Evolutionary conservation across 2,113 vertebrate genomes (phyloP).

Genomic region (Proteles cristata): DNA sequence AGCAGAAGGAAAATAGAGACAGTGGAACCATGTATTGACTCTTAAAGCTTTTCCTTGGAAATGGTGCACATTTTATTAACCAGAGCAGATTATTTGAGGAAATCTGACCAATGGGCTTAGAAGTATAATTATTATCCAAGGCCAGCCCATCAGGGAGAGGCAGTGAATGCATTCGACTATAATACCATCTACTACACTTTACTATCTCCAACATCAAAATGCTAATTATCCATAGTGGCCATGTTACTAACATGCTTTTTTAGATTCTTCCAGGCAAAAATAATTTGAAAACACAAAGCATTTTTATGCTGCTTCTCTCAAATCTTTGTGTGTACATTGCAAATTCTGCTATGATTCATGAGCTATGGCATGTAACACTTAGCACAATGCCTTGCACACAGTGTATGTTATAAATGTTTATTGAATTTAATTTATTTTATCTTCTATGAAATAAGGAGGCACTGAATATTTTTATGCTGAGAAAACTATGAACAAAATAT

Average conservation of each 20-base stretch:
- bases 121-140: background rate
- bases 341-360: background rate
- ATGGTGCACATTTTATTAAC: background rate
- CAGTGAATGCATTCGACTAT: background rate
- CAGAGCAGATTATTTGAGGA: background rate
- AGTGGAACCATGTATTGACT: background rate
- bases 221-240: background rate
- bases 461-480: conserved; percentile 1
- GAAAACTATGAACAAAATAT: background rate
- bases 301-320: background rate
- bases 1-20: background rate
- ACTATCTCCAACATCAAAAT: background rate
- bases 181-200: background rate
- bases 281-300: background rate
- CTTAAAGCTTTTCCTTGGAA: conserved; percentile 44
- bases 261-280: background rate
- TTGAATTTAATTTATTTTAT: conserved; percentile 5
- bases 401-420: background rate
- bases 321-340: background rate
- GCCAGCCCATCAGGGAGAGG: background rate
- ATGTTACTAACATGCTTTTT: background rate
- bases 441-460: background rate
- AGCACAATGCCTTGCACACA: background rate
- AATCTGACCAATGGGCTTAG: background rate
- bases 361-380: background rate